Percentiles rank a stretch among this genome's conserved stretches.
Conservation (phyloP, 2,797 vertebrate genomes). For the Spheniscus humboldti region DNA sequence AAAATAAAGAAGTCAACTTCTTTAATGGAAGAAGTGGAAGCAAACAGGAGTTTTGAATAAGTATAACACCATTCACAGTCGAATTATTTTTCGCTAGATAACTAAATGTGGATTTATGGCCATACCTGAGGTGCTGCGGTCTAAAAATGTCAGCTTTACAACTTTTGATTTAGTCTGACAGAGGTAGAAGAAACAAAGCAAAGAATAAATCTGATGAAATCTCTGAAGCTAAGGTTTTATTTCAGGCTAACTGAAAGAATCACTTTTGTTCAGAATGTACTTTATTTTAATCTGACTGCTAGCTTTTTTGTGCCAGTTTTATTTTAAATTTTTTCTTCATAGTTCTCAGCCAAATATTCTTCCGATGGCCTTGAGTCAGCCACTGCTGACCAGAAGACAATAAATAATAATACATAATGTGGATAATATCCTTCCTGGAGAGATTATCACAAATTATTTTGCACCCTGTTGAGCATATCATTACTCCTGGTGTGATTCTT, state of each 20-base stretch:
- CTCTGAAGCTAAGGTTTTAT: neutral
- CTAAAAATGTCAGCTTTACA: neutral
- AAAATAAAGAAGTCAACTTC: neutral
- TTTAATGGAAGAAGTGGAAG: neutral
- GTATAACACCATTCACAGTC: neutral
- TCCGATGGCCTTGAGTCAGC: neutral
- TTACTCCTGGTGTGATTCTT: neutral
- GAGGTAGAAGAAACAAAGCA: neutral
- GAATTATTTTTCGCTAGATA: neutral
- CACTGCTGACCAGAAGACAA: conserved; percentile 1
- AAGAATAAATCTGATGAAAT: neutral
- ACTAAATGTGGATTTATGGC: neutral
- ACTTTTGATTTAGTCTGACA: neutral
- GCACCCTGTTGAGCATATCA: conserved; percentile 29
- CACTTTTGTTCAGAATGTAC: neutral
- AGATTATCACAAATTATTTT: conserved; percentile 15
- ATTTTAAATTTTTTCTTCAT: neutral
- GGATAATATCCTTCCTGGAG: conserved; percentile 11
- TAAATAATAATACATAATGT: conserved; percentile 20
- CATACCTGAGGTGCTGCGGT: neutral
- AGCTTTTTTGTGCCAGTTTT: neutral
- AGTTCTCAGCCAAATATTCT: neutral
- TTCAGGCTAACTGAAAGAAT: neutral
- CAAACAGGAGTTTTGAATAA: neutral
- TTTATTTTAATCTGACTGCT: neutral